phyloP scores from a whole-genome alignment of 1,140 invertebrate genomes.

The Drosophila navojoa region DNA sequence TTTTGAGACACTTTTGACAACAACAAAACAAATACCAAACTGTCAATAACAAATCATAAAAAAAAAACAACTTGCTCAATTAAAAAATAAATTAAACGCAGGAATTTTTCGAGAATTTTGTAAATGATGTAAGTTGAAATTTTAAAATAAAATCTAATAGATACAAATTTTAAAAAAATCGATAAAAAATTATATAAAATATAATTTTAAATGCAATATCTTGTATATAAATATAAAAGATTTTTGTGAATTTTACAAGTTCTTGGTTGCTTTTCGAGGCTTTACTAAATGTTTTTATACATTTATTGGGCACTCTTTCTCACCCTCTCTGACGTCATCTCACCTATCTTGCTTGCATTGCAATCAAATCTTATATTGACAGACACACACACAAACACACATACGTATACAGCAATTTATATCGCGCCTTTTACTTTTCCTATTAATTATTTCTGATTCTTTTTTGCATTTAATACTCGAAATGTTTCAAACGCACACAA shows the following conservation, averaged over 20 bases:
- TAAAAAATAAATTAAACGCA: not conserved
- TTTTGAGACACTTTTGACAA: constrained; percentile 33
- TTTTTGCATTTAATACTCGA: constrained; percentile 43
- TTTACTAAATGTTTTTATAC: constrained; percentile 8
- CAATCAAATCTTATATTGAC: constrained; percentile 45
- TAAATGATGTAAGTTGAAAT: constrained; percentile 29
- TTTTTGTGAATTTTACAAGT: no score
- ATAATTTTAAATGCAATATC: not conserved
- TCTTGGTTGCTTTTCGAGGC: constrained; percentile 6
- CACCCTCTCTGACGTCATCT: constrained; percentile 32
- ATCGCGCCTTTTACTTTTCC: constrained; percentile 42
- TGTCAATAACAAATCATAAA: not conserved
- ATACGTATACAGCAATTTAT: constrained; percentile 19
- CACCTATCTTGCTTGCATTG: constrained; percentile 26
- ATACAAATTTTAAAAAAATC: not conserved
- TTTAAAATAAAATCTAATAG: not conserved
- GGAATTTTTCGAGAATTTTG: constrained; percentile 21
- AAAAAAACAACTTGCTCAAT: constrained; percentile 6
- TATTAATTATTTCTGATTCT: constrained; percentile 24
- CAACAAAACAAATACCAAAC: constrained; percentile 5
- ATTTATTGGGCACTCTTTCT: constrained; percentile 10
- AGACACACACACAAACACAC: constrained; percentile 2
- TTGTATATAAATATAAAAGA: not conserved
- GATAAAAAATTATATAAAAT: not conserved
- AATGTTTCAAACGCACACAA: constrained; percentile 38